A percentile compares a stretch with the other conserved stretches of the same genome.
Conservation (phyloP, 2,888 invertebrate genomes). For the Stictocephala bisonia region DNA sequence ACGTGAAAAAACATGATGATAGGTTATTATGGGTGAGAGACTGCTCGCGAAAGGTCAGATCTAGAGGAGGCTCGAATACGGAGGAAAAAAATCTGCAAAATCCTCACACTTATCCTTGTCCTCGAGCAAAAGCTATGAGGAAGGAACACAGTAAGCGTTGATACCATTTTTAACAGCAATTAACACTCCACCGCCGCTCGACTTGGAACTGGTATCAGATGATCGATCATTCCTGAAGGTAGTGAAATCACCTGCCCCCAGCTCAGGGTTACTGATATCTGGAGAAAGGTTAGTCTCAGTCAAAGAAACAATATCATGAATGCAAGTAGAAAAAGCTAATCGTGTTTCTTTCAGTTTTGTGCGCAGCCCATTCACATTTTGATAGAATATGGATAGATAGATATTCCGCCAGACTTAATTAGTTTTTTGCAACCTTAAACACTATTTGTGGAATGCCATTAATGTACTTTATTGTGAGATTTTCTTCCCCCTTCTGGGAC, state of each 20-base stretch:
- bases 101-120: not conserved
- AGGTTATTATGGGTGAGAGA: not conserved
- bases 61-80: not conserved
- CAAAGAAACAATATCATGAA: not conserved
- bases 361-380: slow-evolving; percentile 12
- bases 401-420: slow-evolving; percentile 3
- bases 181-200: slow-evolving; percentile 2
- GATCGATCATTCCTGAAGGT: not conserved
- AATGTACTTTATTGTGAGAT: slow-evolving; percentile 29
- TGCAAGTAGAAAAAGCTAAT: not conserved
- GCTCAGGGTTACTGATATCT: slow-evolving; percentile 8
- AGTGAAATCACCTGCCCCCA: not conserved
- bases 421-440: slow-evolving; percentile 1
- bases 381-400: slow-evolving; percentile 5
- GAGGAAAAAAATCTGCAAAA: not conserved
- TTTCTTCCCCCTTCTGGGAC: not conserved
- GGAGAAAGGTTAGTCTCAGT: slow-evolving; percentile 18
- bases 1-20: not conserved
- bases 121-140: not conserved
- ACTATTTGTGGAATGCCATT: slow-evolving; percentile 22
- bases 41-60: no score
- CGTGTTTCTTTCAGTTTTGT: not conserved
- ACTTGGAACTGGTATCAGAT: slow-evolving; percentile 18
- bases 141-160: not conserved
- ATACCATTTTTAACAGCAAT: not conserved